Conservation (phyloP, 2,797 vertebrate species). For the Sciaenops ocellatus region DNA sequence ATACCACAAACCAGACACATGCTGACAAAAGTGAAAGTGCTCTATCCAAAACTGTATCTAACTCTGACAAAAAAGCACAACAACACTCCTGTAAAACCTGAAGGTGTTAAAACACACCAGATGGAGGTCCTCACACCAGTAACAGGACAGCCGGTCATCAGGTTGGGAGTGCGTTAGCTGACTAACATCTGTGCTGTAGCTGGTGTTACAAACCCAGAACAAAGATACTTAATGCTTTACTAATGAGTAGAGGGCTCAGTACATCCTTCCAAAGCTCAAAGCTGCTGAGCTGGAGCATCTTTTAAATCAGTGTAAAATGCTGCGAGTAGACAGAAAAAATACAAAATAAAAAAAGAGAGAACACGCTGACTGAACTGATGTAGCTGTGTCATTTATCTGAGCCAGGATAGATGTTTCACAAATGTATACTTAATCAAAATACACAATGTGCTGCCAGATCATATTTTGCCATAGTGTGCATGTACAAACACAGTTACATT, state of each 20-base stretch:
- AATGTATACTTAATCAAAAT: not conserved
- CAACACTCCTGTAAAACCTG: not conserved
- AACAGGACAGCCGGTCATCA: conserved; percentile 23
- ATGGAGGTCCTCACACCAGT: conserved; percentile 34
- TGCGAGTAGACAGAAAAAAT: not conserved
- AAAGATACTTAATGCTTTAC: conserved; percentile 4
- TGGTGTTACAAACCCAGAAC: conserved; percentile 10
- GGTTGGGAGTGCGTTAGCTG: conserved; percentile 17
- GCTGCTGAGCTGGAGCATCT: not conserved
- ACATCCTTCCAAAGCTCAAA: not conserved
- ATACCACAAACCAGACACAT: not conserved
- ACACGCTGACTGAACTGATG: too few relatives aligned
- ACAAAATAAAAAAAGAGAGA: too few relatives aligned
- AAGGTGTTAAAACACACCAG: conserved; percentile 16
- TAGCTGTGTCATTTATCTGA: not conserved
- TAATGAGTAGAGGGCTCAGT: not conserved
- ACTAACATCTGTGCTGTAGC: conserved; percentile 35
- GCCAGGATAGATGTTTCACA: not conserved
- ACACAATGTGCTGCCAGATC: not conserved
- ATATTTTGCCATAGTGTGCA: not conserved
- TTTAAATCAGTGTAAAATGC: not conserved
- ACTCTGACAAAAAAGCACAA: not conserved
- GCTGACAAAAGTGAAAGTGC: not conserved
- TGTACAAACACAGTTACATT: not conserved
- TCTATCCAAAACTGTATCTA: not conserved